phyloP scores from a whole-genome alignment of 1,140 invertebrate species.

The Eriocheir sinensis region DNA sequence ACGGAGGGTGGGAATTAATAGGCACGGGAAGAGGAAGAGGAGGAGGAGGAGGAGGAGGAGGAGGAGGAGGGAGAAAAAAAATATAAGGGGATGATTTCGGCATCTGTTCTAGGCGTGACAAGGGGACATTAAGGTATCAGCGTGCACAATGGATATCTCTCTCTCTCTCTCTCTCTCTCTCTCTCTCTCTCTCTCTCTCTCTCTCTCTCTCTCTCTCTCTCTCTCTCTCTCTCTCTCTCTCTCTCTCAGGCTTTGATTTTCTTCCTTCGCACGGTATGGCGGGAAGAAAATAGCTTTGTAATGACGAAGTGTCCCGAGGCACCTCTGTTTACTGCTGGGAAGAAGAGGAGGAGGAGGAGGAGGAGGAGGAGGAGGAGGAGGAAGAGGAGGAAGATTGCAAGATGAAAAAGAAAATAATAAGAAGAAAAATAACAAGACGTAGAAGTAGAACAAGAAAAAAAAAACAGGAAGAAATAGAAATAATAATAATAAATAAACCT shows the following conservation, averaged over 20 bases:
- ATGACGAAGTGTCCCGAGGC: not conserved
- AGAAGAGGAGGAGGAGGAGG: not conserved
- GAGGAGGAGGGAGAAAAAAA: not conserved
- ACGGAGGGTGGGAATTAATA: not conserved
- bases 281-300: not conserved
- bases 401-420: not conserved
- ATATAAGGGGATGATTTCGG: not conserved
- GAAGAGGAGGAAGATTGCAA: not conserved
- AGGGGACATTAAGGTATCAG: not conserved
- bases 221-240: not conserved
- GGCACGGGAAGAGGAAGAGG: not conserved
- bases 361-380: slow-evolving; percentile 24
- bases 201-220: not conserved
- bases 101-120: slow-evolving; percentile 23
- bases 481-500: not conserved
- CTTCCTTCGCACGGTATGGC: not conserved
- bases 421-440: no score
- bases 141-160: not conserved
- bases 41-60: not conserved
- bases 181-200: slow-evolving; percentile 13
- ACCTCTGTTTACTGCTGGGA: not conserved
- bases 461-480: not conserved
- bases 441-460: not conserved
- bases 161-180: slow-evolving; percentile 22
- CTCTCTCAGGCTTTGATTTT: not conserved